Percentiles rank a stretch among this genome's conserved stretches.
phyloP scores from a whole-genome alignment of 2,888 invertebrate genomes.

The Sphaeridia pumilis region DNA sequence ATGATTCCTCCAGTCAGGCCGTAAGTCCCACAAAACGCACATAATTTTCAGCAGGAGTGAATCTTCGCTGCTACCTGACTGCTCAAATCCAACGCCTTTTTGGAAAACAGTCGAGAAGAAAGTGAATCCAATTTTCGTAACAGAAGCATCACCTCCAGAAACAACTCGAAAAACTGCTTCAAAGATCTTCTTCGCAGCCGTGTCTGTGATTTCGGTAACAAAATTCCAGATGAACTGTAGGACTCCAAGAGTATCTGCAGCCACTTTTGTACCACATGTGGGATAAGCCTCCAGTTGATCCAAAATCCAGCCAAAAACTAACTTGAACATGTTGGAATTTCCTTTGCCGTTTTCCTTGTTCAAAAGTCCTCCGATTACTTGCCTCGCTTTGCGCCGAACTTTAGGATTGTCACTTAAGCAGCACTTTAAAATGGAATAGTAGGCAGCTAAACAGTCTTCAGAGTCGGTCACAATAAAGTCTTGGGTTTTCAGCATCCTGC shows the following conservation, averaged over 20 bases:
- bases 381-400: constrained; percentile 26
- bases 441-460: constrained; percentile 6
- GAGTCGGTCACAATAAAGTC: constrained; percentile 22
- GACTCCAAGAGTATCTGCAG: constrained; percentile 24
- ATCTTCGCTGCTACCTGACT: constrained; percentile 6
- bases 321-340: constrained; percentile 16
- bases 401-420: constrained; percentile 29
- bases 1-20: constrained; percentile 31
- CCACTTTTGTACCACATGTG: constrained; percentile 28
- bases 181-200: constrained; percentile 29
- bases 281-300: constrained; percentile 31
- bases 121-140: constrained; percentile 32
- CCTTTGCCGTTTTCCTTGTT: constrained; percentile 16
- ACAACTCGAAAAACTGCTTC: constrained; percentile 33
- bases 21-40: constrained; percentile 28
- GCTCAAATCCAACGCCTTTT: constrained; percentile 15
- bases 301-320: constrained; percentile 30
- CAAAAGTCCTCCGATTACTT: constrained; percentile 19
- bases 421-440: constrained; percentile 25
- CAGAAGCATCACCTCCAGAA: constrained; percentile 30
- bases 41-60: constrained; percentile 24
- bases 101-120: constrained; percentile 30
- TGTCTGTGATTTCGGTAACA: constrained; percentile 20
- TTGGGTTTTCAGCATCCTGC: constrained; percentile 25
- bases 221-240: constrained; percentile 25